Base-by-base conservation (phyloP, 2,797 vertebrate genomes). In the Poecile montanus region DNA sequence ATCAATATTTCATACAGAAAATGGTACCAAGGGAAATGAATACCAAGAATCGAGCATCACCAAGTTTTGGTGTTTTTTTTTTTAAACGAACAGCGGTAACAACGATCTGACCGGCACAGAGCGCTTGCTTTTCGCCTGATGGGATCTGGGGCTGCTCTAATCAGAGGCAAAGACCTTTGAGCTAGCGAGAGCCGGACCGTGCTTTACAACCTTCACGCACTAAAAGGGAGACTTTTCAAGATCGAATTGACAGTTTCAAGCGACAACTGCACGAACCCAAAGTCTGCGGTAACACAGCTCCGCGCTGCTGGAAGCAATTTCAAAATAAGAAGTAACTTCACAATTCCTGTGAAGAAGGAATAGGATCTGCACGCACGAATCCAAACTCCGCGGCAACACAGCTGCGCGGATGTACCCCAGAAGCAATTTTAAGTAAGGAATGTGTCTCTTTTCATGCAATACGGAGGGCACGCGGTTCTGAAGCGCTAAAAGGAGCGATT, bases 311-410 rank as follows among this genome's bases (percentile, higher is more conserved):
- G 25, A 10, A 10, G 65, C 60, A 20, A 30, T 34, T 30, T 4
- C 30, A 29, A 19, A 58, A 8, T 5, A 19, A 57, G 4, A 9
- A 36, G 18, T 1, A 4, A 10, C 10, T 42, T 42, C 16, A 42
- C 42, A 42, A 42, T 17, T 16, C 42, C 42, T 23, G 30, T 11
- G 22, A 2, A 2, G 32, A 20, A 1, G 7, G 53, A 18, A 36
- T 0, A 44, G 0, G 23, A 19, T 3, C 17, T 3, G 38, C 82
- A 29, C 5, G 27, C 15, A 17, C 1, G 5, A 45, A 19, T 0
- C 20, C 73, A 6, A 36, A 9, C 48, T 5, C 62, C 2, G 58
- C 17, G 61, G 67, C 6, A 27, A 2, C 27, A 19, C 27, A n/a
- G 56, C 54, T 1, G n/a, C 9, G 40, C 48, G 2, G 63, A n/a